These are phyloP conservation scores for Brachynemurus nebulosus DNA, from an alignment of 2,888 invertebrate genomes.

Conservation along the genomic window DNA sequence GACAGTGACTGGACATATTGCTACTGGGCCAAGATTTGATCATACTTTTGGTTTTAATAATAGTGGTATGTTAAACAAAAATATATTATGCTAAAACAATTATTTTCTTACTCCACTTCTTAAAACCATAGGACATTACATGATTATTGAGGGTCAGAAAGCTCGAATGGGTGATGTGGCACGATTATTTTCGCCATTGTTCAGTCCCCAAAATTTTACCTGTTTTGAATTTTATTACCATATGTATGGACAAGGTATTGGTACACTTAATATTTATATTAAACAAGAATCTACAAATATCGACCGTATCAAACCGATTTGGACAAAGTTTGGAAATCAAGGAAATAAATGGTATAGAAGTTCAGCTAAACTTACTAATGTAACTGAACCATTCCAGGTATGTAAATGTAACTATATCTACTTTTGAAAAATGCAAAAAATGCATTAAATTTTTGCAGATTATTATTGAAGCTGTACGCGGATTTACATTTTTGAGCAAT, in stretches of 20 bases:
- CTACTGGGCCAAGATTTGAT: slow-evolving; percentile 62
- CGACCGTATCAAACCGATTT: slow-evolving; percentile 32
- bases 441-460: too few species aligned
- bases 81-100: too few species aligned
- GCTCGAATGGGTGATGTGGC: slow-evolving; percentile 49
- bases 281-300: slow-evolving; percentile 34
- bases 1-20: slow-evolving; percentile 48
- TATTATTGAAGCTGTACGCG: background rate
- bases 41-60: slow-evolving; percentile 49
- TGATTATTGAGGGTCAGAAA: slow-evolving; percentile 69
- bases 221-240: slow-evolving; percentile 64
- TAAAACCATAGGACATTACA: slow-evolving; percentile 74
- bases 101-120: too few species aligned
- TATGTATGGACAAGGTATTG: slow-evolving; percentile 57
- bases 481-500: background rate
- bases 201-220: slow-evolving; percentile 24
- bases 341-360: slow-evolving; percentile 53
- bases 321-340: slow-evolving; percentile 48
- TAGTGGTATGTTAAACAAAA: too few species aligned
- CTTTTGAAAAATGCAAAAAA: too few species aligned
- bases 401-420: too few species aligned
- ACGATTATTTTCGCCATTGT: slow-evolving; percentile 59
- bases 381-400: slow-evolving; percentile 43
- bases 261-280: slow-evolving; percentile 39
- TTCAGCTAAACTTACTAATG: slow-evolving; percentile 31